Base-by-base conservation (phyloP, 2,113 vertebrate genomes). In the Barnardius zonarius region DNA sequence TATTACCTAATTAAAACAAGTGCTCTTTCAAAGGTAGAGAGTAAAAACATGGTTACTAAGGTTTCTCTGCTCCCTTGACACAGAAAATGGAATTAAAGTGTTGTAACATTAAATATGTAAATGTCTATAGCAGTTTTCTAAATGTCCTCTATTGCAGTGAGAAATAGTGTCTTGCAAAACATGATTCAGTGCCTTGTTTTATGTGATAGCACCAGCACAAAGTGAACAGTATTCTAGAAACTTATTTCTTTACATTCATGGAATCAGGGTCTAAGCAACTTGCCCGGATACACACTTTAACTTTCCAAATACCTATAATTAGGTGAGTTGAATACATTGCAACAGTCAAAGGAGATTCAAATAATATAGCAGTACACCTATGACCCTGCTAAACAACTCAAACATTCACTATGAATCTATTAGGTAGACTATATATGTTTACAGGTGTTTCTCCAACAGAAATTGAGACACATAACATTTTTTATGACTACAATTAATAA, bases 191-290 rank as follows among this genome's bases (percentile, higher is more conserved):
- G 19, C 20, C 39, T 52, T 64, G 10, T 28, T 49, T 64, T 59
- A 46, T 41, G 43, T 83, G 72, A 69, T 44, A 79, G 55, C 30
- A 74, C 7, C 30, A 20, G 33, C 23, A 48, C 9, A 35, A 66
- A 43, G 17, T 5, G 7, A 30, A 39, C 19, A 31, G 16, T 64
- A 73, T 48, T 83, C 73, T 39, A 52, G 23, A 86, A 49, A 18
- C 1, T 0, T 46, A 28, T 64, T 69, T 33, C 22, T 62, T 33
- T 37, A 17, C 24, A 14, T 46, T 46, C 55, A 28, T 0, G 1
- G 62, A 59, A 69, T 19, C 33, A 64, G 6, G 15, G 48, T 22
- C 31, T 44, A 55, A 73, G 41, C 49, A 37, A 11, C 19, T 74
- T 83, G 67, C 48, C 30, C 25, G 69, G 25, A 37, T 46, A 10